These are phyloP conservation scores for Regulus satrapa DNA, from an alignment of 2,113 vertebrate species.

Conservation along the genomic window DNA sequence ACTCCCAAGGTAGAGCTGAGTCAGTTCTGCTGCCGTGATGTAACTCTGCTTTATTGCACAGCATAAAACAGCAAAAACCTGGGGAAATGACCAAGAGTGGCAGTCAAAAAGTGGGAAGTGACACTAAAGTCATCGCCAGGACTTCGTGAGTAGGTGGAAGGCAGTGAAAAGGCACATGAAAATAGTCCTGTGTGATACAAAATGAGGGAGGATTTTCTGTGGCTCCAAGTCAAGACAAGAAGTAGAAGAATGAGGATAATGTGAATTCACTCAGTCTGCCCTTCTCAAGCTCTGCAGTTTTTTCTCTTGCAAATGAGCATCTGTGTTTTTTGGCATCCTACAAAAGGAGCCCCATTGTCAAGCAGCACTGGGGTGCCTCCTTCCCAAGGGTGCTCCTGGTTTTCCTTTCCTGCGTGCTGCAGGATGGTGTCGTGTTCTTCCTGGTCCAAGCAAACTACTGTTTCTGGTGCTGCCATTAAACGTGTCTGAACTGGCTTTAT, in stretches of 20 bases:
- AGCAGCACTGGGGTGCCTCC: background rate
- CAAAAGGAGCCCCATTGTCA: too few relatives aligned
- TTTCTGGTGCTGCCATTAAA: background rate
- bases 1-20: background rate
- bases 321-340: background rate
- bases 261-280: background rate
- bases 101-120: background rate
- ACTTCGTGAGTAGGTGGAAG: background rate
- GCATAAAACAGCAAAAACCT: background rate
- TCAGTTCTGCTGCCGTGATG: rapidly evolving
- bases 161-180: background rate
- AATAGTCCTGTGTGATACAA: background rate
- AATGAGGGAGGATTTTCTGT: background rate
- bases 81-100: background rate
- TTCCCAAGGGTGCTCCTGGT: background rate
- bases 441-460: background rate
- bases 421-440: background rate
- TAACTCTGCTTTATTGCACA: background rate
- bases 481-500: background rate
- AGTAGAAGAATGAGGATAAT: background rate
- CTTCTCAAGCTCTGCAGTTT: background rate
- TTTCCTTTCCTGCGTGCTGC: background rate
- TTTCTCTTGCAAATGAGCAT: background rate
- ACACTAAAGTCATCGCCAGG: background rate
- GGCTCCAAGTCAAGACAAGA: background rate